Evolutionary conservation across 1,140 invertebrate species (phyloP).

Genomic region (Pseudomyrmex pallidus): DNA sequence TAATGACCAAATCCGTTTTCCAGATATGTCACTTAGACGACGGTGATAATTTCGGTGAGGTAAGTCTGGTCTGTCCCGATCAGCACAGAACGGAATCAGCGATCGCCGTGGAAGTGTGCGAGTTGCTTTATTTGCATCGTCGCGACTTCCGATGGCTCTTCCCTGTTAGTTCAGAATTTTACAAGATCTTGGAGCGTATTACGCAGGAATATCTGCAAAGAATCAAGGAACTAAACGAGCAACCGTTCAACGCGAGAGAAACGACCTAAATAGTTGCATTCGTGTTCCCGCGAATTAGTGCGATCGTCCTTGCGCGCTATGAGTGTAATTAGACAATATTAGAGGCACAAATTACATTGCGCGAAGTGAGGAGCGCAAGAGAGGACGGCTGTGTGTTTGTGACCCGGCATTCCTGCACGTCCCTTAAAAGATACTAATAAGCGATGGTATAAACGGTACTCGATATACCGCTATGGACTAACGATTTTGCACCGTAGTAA

Average conservation of each 20-base stretch:
- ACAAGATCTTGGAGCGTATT: constrained; percentile 57
- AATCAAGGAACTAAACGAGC: constrained; percentile 38
- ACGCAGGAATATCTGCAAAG: constrained; percentile 33
- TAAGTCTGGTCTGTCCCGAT: constrained; percentile 75
- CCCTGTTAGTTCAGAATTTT: constrained; percentile 60
- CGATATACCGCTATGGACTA: constrained; percentile 1
- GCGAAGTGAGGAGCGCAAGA: neutral
- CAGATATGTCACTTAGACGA: constrained; percentile 85
- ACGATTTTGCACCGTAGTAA: constrained; percentile 21
- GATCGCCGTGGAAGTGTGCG: constrained; percentile 78
- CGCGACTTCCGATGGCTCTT: constrained; percentile 75
- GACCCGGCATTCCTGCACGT: constrained; percentile 54
- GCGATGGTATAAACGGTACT: constrained; percentile 40
- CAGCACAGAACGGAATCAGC: constrained; percentile 71
- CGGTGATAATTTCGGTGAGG: constrained; percentile 85
- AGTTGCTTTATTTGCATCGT: constrained; percentile 76
- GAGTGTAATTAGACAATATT: constrained; percentile 47
- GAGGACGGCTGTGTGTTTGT: constrained; percentile 1
- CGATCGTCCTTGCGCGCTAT: neutral
- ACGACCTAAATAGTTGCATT: neutral
- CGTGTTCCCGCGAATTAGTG: constrained; percentile 4
- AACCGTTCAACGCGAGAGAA: neutral
- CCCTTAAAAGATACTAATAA: constrained; percentile 7
- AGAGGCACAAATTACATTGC: neutral
- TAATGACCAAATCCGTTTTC: constrained; percentile 26